Percentiles rank a stretch among this genome's conserved stretches.
These are phyloP conservation scores for Platorchestia sp. DNA, from an alignment of 1,140 invertebrate genomes.

Conservation along the genomic window DNA sequence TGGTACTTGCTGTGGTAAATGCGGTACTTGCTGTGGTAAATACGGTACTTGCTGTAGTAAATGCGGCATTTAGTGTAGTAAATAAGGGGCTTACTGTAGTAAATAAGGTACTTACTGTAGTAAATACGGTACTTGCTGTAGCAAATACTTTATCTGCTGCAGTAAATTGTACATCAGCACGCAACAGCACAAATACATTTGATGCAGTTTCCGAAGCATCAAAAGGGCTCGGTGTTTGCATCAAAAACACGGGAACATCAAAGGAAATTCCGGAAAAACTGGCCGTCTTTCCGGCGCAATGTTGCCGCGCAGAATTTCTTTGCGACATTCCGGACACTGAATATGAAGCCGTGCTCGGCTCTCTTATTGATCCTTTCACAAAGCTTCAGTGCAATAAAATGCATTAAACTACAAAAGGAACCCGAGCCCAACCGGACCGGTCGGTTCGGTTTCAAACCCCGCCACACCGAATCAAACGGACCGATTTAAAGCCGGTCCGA, in stretches of 20 bases:
- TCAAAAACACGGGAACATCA: background rate
- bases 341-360: background rate
- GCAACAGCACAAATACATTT: background rate
- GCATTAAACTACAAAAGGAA: background rate
- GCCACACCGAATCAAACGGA: background rate
- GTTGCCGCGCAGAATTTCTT: background rate
- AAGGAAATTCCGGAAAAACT: background rate
- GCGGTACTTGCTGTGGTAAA: background rate
- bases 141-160: background rate
- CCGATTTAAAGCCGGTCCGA: background rate
- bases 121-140: background rate
- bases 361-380: background rate
- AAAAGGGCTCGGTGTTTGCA: background rate
- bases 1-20: background rate
- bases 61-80: background rate
- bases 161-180: background rate
- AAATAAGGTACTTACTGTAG: background rate
- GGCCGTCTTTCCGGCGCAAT: background rate
- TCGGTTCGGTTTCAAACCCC: background rate
- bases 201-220: background rate
- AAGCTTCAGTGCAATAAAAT: background rate
- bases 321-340: background rate
- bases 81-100: background rate
- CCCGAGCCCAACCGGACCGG: background rate
- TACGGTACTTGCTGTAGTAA: background rate